Base-by-base conservation (phyloP, 2,113 vertebrate genomes). In the Epinephelus moara region DNA sequence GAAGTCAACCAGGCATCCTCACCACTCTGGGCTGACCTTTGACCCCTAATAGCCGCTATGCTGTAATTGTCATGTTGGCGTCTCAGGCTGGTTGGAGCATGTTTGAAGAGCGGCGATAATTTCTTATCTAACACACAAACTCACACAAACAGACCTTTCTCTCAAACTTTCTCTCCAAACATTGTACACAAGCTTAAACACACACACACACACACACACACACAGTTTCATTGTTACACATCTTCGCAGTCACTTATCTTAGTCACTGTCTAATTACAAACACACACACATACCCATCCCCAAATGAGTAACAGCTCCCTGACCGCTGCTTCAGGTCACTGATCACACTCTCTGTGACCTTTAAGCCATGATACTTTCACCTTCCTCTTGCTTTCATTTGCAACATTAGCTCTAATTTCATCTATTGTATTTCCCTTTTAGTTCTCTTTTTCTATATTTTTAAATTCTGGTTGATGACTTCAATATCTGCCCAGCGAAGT, bases 261-360 rank as follows among this genome's bases (percentile, higher is more conserved):
- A 49, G 47, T 33, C 18, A 45, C 7, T 64, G n/a, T 80, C 25
- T 0, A 6, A 61, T 56, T n/a, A 40, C 45, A 66, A 63, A 49
- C 53, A 57, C 76, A 47, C 68, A 64, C 72, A 74, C 56, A 30
- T 52, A 11, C 7, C 37, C 12, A 9, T 67, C 49, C 18, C 30
- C 57, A 59, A 53, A 60, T 78, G 40, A 73, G 47, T 66, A 55
- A 69, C 59, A 13, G 25, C 13, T 21, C 25, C 18, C 63, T 27
- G 49, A 53, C 49, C 33, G 27, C 69, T 49, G 30, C 85, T 86
- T 52, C 6, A 40, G 83, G 75, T 88, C 81, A 75, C 64, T 85
- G 78, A 75, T 82, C 40, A 61, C 85, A 69, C 71, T 74, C 74
- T 53, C 56, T 52, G 23, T 82, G 85, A 88, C 87, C 85, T 82